Evolutionary conservation across 2,797 vertebrate species (phyloP).

Genomic region (Gouania willdenowi): DNA sequence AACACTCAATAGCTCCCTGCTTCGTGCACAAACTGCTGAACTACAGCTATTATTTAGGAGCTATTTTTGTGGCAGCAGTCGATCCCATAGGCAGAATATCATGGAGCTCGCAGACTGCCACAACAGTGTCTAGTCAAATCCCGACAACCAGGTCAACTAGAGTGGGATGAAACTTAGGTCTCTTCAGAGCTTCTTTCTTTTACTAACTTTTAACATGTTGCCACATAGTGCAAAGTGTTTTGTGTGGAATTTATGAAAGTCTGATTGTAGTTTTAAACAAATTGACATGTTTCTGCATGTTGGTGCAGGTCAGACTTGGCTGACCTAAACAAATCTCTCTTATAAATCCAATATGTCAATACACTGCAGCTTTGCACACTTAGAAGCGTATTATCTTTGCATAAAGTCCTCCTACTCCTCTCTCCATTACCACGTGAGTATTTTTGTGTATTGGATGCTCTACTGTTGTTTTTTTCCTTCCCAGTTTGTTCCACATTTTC

Average conservation of each 20-base stretch:
- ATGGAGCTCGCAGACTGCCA: conserved; percentile 27
- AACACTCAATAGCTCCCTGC: conserved; percentile 32
- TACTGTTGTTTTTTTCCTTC: conserved; percentile 22
- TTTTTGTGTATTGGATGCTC: conserved; percentile 20
- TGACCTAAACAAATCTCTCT: conserved; percentile 2
- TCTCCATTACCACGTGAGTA: conserved; percentile 25
- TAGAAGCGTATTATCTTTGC: too few relatives aligned
- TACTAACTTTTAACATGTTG: not conserved
- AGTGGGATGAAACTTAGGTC: conserved; percentile 24
- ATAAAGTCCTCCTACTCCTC: not conserved
- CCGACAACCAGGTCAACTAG: conserved; percentile 33
- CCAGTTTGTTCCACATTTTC: conserved; percentile 40
- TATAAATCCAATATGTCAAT: conserved; percentile 8
- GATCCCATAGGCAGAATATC: conserved; percentile 44
- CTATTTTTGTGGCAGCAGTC: conserved; percentile 56
- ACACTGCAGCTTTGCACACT: too few relatives aligned
- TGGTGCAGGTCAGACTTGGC: conserved; percentile 16
- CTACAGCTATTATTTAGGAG: conserved; percentile 53
- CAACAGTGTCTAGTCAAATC: conserved; percentile 36
- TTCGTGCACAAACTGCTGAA: conserved; percentile 34
- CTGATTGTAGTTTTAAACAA: conserved; percentile 45
- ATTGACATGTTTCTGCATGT: conserved; percentile 45
- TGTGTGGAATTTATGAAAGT: conserved; percentile 25
- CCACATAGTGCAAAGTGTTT: too few relatives aligned
- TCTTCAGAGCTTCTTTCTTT: conserved; percentile 8